Percentiles rank a stretch among this genome's conserved stretches.
Conservation (phyloP, 1,140 invertebrate species). For the Plectrocnemia conspersa region DNA sequence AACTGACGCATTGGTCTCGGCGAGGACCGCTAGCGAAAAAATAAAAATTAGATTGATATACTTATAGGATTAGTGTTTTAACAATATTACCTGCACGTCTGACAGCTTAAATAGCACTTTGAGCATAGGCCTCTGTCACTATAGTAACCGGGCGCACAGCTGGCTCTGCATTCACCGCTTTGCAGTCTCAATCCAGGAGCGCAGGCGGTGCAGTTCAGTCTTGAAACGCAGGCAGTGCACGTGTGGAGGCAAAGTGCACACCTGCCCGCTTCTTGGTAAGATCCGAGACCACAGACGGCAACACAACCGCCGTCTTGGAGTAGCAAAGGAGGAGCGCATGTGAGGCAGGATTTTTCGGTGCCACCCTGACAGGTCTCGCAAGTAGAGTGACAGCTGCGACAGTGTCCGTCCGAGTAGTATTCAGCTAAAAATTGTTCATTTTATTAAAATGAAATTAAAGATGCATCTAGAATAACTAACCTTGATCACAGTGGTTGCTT, state of each 20-base stretch:
- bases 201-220: conserved; percentile 74
- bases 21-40: conserved; percentile 55
- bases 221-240: conserved; percentile 69
- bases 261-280: conserved; percentile 61
- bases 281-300: conserved; percentile 65
- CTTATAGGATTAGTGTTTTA: too few relatives aligned
- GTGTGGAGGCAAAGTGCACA: conserved; percentile 74
- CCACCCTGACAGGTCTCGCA: conserved; percentile 69
- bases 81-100: conserved; percentile 70
- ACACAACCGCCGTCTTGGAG: conserved; percentile 67
- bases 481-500: conserved; percentile 59
- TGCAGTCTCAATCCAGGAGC: conserved; percentile 66
- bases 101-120: conserved; percentile 78
- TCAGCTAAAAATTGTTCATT: conserved; percentile 48
- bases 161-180: conserved; percentile 70
- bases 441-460: background rate
- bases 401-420: conserved; percentile 61
- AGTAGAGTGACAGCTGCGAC: conserved; percentile 63
- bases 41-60: background rate
- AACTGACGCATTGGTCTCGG: conserved; percentile 77
- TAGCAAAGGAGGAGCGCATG: conserved; percentile 60
- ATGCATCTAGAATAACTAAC: conserved; percentile 42
- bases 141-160: conserved; percentile 74
- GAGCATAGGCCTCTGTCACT: conserved; percentile 74
- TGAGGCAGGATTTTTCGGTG: conserved; percentile 62